Base-by-base conservation (phyloP, 2,797 vertebrate species). In the Lates japonicus region DNA sequence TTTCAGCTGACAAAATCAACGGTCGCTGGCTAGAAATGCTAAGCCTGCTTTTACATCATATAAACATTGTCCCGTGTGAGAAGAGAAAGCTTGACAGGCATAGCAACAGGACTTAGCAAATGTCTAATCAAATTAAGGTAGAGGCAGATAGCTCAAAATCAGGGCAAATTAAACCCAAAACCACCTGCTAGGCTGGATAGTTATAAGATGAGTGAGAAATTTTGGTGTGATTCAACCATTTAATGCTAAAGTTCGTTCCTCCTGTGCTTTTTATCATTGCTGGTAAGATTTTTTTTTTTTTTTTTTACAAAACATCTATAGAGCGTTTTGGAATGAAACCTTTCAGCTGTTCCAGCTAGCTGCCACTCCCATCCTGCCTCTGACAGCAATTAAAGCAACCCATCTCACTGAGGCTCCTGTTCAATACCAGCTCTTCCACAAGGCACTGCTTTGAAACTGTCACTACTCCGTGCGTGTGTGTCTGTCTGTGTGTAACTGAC, bases 371-470 rank as follows among this genome's bases (percentile, higher is more conserved):
- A 79, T 82, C 76, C 67, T 48, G 48, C 81, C 65, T 78, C 83
- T 87, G 84, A 88, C 89, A 86, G 88, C 89, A 92, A 92, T 91
- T 91, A 91, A 87, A 87, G 78, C 84, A 52, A 54, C 65, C 46
- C 68, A 54, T 81, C 87, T 89, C 84, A 66, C 86, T 12, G 25
- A 74, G 70, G 70, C 85, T 81, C 64, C 75, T 72, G 75, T 76
- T 91, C 84, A 85, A 86, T 74, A 72, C 60, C 13, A n/a, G 49
- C 74, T 76, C 85, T 67, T 84, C 83, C 84, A 87, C 76, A n/a
- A 84, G 74, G 60, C 78, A 7, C 49, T 31, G 78, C 90, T 92
- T 90, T 88, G 86, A 91, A 91, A 88, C 85, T 68, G 83, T 84
- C 89, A 83, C 84, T 55, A 46, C 20, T 78, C 19, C 72, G 60